Evolutionary conservation across 1,140 invertebrate species (phyloP), one percentile per base, ranked within the genome.

Genomic region (Neelides sp.): DNA sequence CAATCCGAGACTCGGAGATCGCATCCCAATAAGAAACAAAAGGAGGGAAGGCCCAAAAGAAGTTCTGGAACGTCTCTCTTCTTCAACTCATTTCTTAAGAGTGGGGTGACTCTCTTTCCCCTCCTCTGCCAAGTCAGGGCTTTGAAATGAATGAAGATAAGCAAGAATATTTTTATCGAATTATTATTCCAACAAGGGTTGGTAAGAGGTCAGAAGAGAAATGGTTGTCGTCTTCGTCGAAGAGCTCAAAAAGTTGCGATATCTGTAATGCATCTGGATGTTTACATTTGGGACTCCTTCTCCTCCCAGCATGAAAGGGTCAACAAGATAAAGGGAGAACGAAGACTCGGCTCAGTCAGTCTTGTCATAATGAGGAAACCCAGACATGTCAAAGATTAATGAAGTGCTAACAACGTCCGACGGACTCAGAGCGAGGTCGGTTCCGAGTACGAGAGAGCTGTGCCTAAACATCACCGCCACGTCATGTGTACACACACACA

Each of bases 351-450:
- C 17, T 12, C 27, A 8, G 15, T n/a, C 26, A 30, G 43, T 45
- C 34, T 32, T 46, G 50, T 52, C 50, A 52, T 46, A 51, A 43
- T 45, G 50, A 52, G 43, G 41, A 52, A 52, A 37, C 32, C 35
- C 42, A 52, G 50, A 46, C 50, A 52, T 46, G 51, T 53, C 51
- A 48, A 53, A 53, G 51, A 53, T 53, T 53, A 53, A 53, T 53
- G 51, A 53, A 53, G 51, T 53, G 51, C 51, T 53, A 53, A 53
- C 50, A 46, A n/a, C 42, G 45, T 24, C 34, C 46, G 50, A 52
- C 50, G 36, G 15, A 4, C n/a, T 32, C n/a, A n/a, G n/a, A n/a
- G n/a, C n/a, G n/a, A n/a, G n/a, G n/a, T n/a, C n/a, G n/a, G n/a
- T n/a, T n/a, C n/a, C n/a, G n/a, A n/a, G n/a, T n/a, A n/a, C n/a